Evolutionary conservation across 2,113 vertebrate species (phyloP).

Genomic region (Emydocephalus ijimae): DNA sequence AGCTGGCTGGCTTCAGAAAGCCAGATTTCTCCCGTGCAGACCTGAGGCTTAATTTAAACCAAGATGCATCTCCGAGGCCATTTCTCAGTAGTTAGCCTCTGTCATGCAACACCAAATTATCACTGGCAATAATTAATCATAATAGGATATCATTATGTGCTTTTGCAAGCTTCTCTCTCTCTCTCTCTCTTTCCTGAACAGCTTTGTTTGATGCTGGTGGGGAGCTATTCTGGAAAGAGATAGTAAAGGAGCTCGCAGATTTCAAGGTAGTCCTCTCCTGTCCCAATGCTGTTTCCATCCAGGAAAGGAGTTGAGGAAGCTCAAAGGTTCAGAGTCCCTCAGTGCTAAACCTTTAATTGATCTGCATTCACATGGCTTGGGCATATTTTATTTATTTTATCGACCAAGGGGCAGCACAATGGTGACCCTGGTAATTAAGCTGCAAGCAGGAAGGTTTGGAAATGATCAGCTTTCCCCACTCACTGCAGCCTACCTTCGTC

Average conservation of each 20-base stretch:
- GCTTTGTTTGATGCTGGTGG: no score
- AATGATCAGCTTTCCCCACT: not conserved
- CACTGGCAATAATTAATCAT: not conserved
- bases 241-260: not conserved
- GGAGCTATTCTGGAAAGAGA: not conserved
- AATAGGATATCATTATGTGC: not conserved
- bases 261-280: not conserved
- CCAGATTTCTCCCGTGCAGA: not conserved
- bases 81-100: not conserved
- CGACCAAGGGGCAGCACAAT: not conserved
- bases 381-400: not conserved
- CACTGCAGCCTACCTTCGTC: not conserved
- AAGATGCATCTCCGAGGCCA: not conserved
- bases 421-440: not conserved
- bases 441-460: not conserved
- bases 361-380: not conserved
- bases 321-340: not conserved
- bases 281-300: not conserved
- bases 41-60: not conserved
- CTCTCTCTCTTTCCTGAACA: not conserved
- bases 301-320: not conserved
- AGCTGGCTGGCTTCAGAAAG: not conserved
- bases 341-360: not conserved
- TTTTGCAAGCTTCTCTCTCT: not conserved
- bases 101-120: not conserved